A percentile compares a stretch with the other conserved stretches of the same genome.
Conservation (phyloP, 1,140 invertebrate genomes). For the Bilobella aurantiaca region DNA sequence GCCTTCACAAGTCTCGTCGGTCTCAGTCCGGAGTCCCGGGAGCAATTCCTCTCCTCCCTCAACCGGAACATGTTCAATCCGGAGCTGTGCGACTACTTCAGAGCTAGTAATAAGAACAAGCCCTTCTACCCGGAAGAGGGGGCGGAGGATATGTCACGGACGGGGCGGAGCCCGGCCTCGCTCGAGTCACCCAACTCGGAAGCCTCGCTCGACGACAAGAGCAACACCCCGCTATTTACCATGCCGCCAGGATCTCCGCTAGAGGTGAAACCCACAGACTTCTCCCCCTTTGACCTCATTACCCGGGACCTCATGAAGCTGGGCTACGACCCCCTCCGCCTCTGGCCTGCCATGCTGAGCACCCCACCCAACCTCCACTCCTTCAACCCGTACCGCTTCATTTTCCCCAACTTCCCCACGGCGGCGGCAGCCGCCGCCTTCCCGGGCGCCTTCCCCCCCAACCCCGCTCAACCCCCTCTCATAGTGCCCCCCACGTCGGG, state of each 20-base stretch:
- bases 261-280: slow-evolving; percentile 32
- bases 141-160: slow-evolving; percentile 6
- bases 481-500: too few species aligned
- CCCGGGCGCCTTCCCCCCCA: too few species aligned
- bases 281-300: slow-evolving; percentile 31
- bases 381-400: slow-evolving; percentile 34
- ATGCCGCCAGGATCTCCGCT: slow-evolving; percentile 33
- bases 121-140: too few species aligned
- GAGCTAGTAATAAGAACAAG: slow-evolving; percentile 18
- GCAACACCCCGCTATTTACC: slow-evolving; percentile 25
- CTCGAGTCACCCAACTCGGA: slow-evolving; percentile 34
- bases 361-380: slow-evolving; percentile 28
- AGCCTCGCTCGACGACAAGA: slow-evolving; percentile 31
- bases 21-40: slow-evolving; percentile 31
- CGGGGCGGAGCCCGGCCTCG: slow-evolving; percentile 28
- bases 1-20: slow-evolving; percentile 24
- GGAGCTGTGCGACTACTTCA: slow-evolving; percentile 32
- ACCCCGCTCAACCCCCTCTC: too few species aligned
- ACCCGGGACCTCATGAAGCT: slow-evolving; percentile 33
- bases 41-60: slow-evolving; percentile 29
- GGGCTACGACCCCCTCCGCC: slow-evolving; percentile 32
- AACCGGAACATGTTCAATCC: slow-evolving; percentile 30
- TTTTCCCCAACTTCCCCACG: slow-evolving; percentile 29
- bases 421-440: too few species aligned
- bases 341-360: slow-evolving; percentile 34